Evolutionary conservation across 2,888 invertebrate genomes (phyloP).

Genomic region (Eurytoma adleriae): DNA sequence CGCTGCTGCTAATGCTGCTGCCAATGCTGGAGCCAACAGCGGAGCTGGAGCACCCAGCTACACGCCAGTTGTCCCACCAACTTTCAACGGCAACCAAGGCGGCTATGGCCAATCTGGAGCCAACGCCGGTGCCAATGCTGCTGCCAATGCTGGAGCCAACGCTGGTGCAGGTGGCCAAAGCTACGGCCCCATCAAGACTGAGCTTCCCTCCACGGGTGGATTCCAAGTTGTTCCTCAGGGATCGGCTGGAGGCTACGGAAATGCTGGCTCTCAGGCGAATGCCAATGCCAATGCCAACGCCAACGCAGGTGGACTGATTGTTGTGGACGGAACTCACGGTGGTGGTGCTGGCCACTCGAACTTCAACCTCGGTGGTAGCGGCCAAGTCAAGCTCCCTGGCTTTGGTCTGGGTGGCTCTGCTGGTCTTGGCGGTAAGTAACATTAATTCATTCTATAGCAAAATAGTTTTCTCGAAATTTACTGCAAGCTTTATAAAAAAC

Average conservation of each 20-base stretch:
- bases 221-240: background rate
- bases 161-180: background rate
- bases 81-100: background rate
- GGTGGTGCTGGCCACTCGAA: background rate
- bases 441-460: too few species aligned
- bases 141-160: slow-evolving; percentile 18
- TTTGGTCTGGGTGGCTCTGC: too few species aligned
- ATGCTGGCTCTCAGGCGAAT: background rate
- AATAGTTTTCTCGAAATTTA: too few species aligned
- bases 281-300: slow-evolving; percentile 11
- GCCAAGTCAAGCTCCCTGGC: too few species aligned
- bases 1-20: background rate
- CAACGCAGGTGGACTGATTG: background rate
- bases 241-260: background rate
- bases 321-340: background rate
- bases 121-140: background rate
- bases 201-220: background rate
- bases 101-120: background rate
- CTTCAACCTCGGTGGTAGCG: background rate
- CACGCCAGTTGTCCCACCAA: background rate
- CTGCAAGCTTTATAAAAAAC: too few species aligned
- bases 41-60: background rate
- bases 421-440: too few species aligned
- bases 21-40: background rate
- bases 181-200: background rate